Conservation (phyloP, 2,113 vertebrate species). For the Xiphorhynchus elegans region DNA sequence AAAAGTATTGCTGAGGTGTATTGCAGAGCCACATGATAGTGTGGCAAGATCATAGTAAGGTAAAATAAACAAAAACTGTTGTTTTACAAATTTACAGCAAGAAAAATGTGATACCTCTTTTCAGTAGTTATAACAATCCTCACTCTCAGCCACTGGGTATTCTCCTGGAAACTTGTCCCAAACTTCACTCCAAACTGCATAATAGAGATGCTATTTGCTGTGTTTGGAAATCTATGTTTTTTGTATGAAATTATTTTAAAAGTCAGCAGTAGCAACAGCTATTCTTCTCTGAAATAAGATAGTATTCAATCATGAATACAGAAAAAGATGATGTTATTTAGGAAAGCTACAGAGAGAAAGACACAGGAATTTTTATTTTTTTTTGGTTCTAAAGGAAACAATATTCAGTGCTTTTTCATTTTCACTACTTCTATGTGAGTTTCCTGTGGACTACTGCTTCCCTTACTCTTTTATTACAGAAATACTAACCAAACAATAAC, state of each 20-base stretch:
- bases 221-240: not conserved
- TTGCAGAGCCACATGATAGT: not conserved
- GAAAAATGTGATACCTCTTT: not conserved
- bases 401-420: accelerated
- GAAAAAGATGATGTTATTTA: not conserved
- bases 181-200: not conserved
- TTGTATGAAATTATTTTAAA: not conserved
- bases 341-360: not conserved
- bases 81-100: not conserved
- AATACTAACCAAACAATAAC: not conserved
- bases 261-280: not conserved
- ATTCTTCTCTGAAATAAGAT: not conserved
- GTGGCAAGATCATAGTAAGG: not conserved
- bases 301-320: not conserved
- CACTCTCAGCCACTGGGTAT: not conserved
- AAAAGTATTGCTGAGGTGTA: not conserved
- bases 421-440: not conserved
- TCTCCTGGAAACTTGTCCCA: not conserved
- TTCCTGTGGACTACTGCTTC: not conserved
- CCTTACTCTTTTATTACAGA: not conserved
- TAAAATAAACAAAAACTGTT: not conserved
- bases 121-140: not conserved
- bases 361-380: not conserved
- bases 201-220: not conserved
- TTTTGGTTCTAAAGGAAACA: not conserved